Percentiles rank a stretch among this genome's conserved stretches.
Evolutionary conservation across 1,140 invertebrate species (phyloP).

Genomic region (Lepidostoma basale): DNA sequence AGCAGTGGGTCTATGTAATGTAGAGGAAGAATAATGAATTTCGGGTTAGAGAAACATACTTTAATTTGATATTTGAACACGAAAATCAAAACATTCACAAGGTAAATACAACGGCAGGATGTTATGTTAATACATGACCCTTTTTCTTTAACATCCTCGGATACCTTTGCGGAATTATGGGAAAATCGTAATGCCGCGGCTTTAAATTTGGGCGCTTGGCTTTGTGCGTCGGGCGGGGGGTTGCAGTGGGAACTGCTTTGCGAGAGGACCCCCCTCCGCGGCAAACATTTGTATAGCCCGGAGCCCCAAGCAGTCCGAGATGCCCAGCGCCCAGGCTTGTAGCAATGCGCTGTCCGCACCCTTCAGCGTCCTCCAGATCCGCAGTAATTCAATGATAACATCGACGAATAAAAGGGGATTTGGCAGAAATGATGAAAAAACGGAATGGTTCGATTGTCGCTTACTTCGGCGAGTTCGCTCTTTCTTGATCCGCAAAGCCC

Average conservation of each 20-base stretch:
- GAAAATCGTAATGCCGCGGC: background rate
- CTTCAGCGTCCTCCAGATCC: constrained; percentile 27
- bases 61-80: too few species aligned
- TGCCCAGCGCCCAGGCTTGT: too few species aligned
- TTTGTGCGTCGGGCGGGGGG: constrained; percentile 12
- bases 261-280: constrained; percentile 9
- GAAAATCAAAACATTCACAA: too few species aligned
- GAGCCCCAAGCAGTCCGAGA: constrained; percentile 10
- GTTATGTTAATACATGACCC: too few species aligned
- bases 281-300: constrained; percentile 29
- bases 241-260: constrained; percentile 11
- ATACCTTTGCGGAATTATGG: too few species aligned
- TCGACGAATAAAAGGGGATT: constrained; percentile 45
- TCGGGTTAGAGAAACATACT: too few species aligned
- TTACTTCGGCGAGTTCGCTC: constrained; percentile 32
- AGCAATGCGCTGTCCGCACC: too few species aligned
- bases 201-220: constrained; percentile 10
- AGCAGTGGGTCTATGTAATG: too few species aligned
- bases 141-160: too few species aligned
- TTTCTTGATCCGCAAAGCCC: background rate
- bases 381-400: constrained; percentile 46
- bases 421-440: constrained; percentile 29
- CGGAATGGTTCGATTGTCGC: constrained; percentile 10
- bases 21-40: too few species aligned
- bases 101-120: too few species aligned